These are phyloP conservation scores for Drosophila ohnishii DNA, from an alignment of 1,140 invertebrate species.

Conservation along the genomic window DNA sequence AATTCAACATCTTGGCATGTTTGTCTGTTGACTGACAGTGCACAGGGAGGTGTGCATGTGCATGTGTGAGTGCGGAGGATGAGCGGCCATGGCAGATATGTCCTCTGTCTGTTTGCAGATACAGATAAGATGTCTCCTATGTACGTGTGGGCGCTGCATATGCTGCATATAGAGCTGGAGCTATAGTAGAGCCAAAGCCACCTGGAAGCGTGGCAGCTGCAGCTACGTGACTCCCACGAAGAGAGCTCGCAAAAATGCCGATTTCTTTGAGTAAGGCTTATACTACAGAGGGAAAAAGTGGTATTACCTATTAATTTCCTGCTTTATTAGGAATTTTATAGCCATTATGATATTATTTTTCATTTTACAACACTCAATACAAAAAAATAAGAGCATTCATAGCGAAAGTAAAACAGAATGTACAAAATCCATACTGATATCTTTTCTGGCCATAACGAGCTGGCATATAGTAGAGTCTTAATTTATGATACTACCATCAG, in stretches of 20 bases:
- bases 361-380: no score
- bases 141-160: constrained; percentile 52
- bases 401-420: no score
- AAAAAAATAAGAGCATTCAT: no score
- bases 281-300: not conserved
- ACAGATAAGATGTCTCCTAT: constrained; percentile 49
- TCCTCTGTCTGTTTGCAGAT: constrained; percentile 72
- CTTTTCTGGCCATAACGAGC: no score
- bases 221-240: constrained; percentile 62
- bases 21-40: constrained; percentile 59
- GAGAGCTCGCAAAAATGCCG: constrained; percentile 51
- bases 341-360: not conserved
- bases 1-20: constrained; percentile 68
- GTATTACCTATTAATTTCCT: not conserved
- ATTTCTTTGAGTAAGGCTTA: constrained; percentile 63
- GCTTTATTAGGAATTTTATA: not conserved
- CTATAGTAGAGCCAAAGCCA: constrained; percentile 20
- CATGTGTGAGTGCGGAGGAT: constrained; percentile 19
- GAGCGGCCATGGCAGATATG: constrained; percentile 21
- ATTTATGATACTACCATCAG: no score
- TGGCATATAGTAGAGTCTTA: no score
- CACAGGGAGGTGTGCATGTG: constrained; percentile 15
- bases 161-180: constrained; percentile 39
- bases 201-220: constrained; percentile 58
- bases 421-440: no score